A percentile compares a stretch with the other conserved stretches of the same genome.
Evolutionary conservation across 2,888 invertebrate genomes (phyloP).

Genomic region (Hypomecis atomaria): DNA sequence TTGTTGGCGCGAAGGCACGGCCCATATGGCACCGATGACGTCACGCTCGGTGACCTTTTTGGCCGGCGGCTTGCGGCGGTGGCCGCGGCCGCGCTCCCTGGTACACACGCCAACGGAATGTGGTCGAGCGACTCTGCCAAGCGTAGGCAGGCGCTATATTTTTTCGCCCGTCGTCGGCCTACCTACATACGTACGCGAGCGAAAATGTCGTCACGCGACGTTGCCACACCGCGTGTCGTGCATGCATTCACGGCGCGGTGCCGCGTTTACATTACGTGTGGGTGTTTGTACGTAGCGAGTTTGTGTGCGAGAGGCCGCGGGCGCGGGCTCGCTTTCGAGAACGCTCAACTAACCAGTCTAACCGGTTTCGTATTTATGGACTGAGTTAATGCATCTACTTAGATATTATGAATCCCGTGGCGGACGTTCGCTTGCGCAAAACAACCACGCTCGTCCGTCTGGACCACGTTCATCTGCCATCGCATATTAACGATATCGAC

Average conservation of each 20-base stretch:
- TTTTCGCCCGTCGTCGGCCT: conserved; percentile 78
- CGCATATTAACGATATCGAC: conserved; percentile 52
- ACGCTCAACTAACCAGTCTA: conserved; percentile 81
- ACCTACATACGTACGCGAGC: conserved; percentile 83
- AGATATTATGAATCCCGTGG: conserved; percentile 78
- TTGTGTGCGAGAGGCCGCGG: conserved; percentile 79
- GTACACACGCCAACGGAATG: conserved; percentile 81
- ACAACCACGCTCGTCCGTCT: conserved; percentile 61
- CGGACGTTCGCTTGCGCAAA: conserved; percentile 79
- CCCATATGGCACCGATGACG: conserved; percentile 79
- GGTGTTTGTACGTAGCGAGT: conserved; percentile 74
- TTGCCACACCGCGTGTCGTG: conserved; percentile 81
- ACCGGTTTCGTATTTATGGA: conserved; percentile 84
- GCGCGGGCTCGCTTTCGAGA: conserved; percentile 82
- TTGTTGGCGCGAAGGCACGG: conserved; percentile 62
- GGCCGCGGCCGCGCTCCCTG: conserved; percentile 62
- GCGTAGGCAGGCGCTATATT: conserved; percentile 82
- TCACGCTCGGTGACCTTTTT: conserved; percentile 81
- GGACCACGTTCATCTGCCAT: conserved; percentile 62
- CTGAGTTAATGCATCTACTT: conserved; percentile 81
- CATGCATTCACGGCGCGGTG: conserved; percentile 74
- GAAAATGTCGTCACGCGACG: conserved; percentile 86
- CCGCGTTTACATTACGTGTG: conserved; percentile 77
- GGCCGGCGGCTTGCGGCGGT: conserved; percentile 69
- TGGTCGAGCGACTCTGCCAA: conserved; percentile 81